A percentile compares a stretch with the other conserved stretches of the same genome.
phyloP scores from a whole-genome alignment of 2,888 invertebrate genomes.

The Polydesmus complanatus region DNA sequence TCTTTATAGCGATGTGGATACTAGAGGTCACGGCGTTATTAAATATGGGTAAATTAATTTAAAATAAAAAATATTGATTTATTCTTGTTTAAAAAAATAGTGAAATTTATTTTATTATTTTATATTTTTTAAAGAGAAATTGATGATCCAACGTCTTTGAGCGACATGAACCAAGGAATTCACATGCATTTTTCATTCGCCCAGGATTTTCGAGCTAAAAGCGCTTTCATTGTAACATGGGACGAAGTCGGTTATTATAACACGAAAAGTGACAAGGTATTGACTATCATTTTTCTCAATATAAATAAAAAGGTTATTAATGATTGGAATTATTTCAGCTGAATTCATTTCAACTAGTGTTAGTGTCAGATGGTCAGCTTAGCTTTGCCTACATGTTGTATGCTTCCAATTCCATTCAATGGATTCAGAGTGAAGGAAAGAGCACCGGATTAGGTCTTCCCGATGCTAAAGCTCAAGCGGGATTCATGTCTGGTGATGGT shows the following conservation, averaged over 20 bases:
- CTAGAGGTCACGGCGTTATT: slow-evolving; percentile 53
- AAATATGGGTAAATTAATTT: slow-evolving; percentile 42
- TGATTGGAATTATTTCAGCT: slow-evolving; percentile 33
- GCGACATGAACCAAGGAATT: slow-evolving; percentile 50
- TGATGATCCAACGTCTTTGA: slow-evolving; percentile 30
- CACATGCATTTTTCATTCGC: slow-evolving; percentile 57
- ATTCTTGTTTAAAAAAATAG: background rate
- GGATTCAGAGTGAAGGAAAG: slow-evolving; percentile 68
- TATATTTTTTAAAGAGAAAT: slow-evolving; percentile 31
- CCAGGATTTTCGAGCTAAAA: slow-evolving; percentile 55
- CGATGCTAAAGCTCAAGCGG: slow-evolving; percentile 85
- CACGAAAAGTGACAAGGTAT: slow-evolving; percentile 47
- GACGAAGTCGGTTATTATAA: slow-evolving; percentile 65
- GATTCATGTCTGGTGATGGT: slow-evolving; percentile 73
- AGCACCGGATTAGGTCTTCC: slow-evolving; percentile 54
- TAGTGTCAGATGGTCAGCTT: slow-evolving; percentile 58
- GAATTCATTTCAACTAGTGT: slow-evolving; percentile 74
- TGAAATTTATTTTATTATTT: background rate
- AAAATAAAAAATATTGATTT: too few relatives aligned
- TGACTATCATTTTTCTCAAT: background rate
- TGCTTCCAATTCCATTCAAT: slow-evolving; percentile 73
- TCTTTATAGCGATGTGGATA: slow-evolving; percentile 83
- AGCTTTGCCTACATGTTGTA: slow-evolving; percentile 79
- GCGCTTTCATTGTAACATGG: slow-evolving; percentile 83
- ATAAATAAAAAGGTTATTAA: slow-evolving; percentile 8